Conservation (phyloP, 2,797 vertebrate genomes). For the Alosa sapidissima region DNA sequence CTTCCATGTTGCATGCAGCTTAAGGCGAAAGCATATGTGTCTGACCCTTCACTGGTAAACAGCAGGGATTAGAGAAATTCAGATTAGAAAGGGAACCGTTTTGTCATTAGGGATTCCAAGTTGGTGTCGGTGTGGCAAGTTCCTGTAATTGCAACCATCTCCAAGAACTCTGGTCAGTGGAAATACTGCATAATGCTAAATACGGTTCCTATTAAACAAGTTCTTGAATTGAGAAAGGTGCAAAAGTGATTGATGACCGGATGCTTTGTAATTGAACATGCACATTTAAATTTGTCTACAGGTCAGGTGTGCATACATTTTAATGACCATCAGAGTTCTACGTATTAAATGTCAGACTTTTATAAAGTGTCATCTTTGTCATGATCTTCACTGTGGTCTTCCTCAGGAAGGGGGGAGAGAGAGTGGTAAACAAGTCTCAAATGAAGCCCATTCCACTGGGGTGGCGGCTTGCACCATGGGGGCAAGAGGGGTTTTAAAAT, state of each 20-base stretch:
- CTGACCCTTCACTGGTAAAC: neutral
- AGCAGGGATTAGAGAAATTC: neutral
- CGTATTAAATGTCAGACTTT: neutral
- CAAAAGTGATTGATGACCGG: neutral
- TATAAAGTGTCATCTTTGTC: neutral
- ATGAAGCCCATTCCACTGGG: conserved; percentile 7
- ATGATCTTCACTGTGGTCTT: neutral
- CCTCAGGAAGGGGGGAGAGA: neutral
- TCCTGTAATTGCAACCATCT: neutral
- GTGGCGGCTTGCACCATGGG: neutral
- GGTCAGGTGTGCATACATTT: neutral
- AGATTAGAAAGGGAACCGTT: neutral
- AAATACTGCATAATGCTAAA: neutral
- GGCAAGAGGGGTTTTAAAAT: neutral
- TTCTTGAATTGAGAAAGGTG: neutral
- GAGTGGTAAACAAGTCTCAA: conserved; percentile 5
- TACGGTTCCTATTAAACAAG: neutral
- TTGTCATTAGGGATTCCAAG: neutral
- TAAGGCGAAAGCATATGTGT: neutral
- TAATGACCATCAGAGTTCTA: neutral
- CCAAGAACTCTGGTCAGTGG: neutral
- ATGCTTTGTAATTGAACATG: neutral
- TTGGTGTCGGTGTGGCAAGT: neutral
- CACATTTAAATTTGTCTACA: neutral
- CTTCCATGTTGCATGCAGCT: neutral